A percentile compares a stretch with the other conserved stretches of the same genome.
These are phyloP conservation scores for Pycnonotus jocosus DNA, from an alignment of 2,113 vertebrate genomes.

Conservation along the genomic window DNA sequence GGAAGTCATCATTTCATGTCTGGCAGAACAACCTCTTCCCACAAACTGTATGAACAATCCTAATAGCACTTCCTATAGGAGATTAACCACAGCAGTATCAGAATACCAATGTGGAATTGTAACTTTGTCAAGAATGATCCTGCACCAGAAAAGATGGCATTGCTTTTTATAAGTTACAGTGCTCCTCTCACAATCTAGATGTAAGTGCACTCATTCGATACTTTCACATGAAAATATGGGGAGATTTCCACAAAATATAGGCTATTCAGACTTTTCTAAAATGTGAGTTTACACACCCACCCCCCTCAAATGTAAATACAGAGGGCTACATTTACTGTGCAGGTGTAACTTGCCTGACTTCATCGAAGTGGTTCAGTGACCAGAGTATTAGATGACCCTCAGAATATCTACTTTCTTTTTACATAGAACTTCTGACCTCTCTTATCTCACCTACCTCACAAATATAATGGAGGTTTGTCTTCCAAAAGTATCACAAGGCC, in stretches of 20 bases:
- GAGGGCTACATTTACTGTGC: not conserved
- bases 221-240: not conserved
- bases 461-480: not conserved
- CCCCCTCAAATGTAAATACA: not conserved
- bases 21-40: not conserved
- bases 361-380: not conserved
- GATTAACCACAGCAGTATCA: not conserved
- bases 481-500: not conserved
- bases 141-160: not conserved
- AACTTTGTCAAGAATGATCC: not conserved
- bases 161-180: not conserved
- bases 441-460: not conserved
- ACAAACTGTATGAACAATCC: not conserved
- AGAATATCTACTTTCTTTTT: not conserved
- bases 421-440: not conserved
- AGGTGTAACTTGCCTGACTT: not conserved
- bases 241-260: not conserved
- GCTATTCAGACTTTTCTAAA: not conserved
- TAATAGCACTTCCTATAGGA: not conserved
- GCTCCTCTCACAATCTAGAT: not conserved
- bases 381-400: not conserved
- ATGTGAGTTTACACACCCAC: fast-evolving
- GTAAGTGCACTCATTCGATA: not conserved
- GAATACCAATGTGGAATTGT: not conserved
- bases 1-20: not conserved